Conservation (phyloP, 2,113 vertebrate species). For the Muntiacus muntjak region DNA sequence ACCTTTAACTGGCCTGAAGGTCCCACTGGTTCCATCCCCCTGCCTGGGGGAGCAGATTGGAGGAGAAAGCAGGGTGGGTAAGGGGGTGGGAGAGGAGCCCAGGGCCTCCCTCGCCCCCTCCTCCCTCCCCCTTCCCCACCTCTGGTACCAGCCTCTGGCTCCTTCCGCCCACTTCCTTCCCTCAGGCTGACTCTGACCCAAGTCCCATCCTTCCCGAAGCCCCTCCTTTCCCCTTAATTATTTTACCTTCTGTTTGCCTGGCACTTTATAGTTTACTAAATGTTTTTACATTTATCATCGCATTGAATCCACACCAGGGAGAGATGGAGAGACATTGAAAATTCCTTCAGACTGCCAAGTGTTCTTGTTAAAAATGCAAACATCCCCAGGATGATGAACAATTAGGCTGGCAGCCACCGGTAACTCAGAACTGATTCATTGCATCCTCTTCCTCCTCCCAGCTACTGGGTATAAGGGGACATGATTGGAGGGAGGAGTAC, state of each 20-base stretch:
- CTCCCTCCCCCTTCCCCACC: not conserved
- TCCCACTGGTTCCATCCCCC: not conserved
- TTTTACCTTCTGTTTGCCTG: slow-evolving; percentile 51
- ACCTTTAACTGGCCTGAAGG: slow-evolving; percentile 39
- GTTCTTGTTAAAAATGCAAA: slow-evolving; percentile 71
- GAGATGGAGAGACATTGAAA: slow-evolving; percentile 35
- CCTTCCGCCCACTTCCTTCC: not conserved
- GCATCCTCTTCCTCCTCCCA: not conserved
- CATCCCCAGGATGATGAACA: not conserved
- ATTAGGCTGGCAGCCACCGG: slow-evolving; percentile 1
- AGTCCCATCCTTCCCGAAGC: not conserved
- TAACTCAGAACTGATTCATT: not conserved
- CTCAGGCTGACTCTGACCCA: not conserved
- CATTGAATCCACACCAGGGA: slow-evolving; percentile 37
- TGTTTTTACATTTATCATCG: slow-evolving; percentile 26
- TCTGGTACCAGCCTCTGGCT: not conserved
- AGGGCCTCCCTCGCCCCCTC: not conserved
- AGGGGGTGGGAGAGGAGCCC: not conserved
- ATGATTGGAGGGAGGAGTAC: not conserved
- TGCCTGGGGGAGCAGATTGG: not conserved
- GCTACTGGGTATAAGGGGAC: not conserved
- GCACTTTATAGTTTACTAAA: slow-evolving; percentile 30
- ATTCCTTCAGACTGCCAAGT: slow-evolving; percentile 59
- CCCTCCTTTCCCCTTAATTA: not conserved
- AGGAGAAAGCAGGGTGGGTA: not conserved